A percentile compares a stretch with the other conserved stretches of the same genome.
Evolutionary conservation across 1,140 invertebrate genomes (phyloP).

Genomic region (Adoxophyes honmai): DNA sequence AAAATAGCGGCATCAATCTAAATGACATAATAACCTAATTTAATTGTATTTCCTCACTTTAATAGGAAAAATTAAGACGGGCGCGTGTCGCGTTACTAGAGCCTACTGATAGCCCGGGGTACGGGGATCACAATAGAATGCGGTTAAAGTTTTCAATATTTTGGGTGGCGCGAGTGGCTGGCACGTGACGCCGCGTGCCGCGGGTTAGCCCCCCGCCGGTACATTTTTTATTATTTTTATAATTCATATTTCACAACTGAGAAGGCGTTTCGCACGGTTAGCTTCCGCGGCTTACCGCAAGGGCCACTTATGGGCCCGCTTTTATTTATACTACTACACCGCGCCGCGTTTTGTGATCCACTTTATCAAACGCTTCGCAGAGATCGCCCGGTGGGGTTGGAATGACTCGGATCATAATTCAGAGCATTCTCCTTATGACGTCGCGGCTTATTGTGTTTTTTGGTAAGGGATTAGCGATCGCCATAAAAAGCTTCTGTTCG

Average conservation of each 20-base stretch:
- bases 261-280: conserved; percentile 75
- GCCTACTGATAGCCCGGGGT: conserved; percentile 18
- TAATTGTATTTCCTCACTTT: conserved; percentile 42
- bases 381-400: conserved; percentile 59
- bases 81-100: conserved; percentile 58
- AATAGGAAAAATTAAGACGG: conserved; percentile 57
- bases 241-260: conserved; percentile 73
- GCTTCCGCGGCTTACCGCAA: conserved; percentile 59
- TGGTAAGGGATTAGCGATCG: conserved; percentile 54
- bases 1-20: conserved; percentile 3
- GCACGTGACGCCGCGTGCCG: conserved; percentile 67
- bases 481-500: conserved; percentile 51
- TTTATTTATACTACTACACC: conserved; percentile 67
- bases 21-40: conserved; percentile 23
- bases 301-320: conserved; percentile 65
- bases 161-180: conserved; percentile 43
- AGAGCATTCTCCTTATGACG: conserved; percentile 48
- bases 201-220: conserved; percentile 60
- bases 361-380: conserved; percentile 72
- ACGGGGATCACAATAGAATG: conserved; percentile 33
- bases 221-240: conserved; percentile 76
- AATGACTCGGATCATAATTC: conserved; percentile 68
- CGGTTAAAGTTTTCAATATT: conserved; percentile 76
- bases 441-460: conserved; percentile 69
- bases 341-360: conserved; percentile 68